Base-by-base conservation (phyloP, 2,113 vertebrate species). In the Hydrolagus affinis region DNA sequence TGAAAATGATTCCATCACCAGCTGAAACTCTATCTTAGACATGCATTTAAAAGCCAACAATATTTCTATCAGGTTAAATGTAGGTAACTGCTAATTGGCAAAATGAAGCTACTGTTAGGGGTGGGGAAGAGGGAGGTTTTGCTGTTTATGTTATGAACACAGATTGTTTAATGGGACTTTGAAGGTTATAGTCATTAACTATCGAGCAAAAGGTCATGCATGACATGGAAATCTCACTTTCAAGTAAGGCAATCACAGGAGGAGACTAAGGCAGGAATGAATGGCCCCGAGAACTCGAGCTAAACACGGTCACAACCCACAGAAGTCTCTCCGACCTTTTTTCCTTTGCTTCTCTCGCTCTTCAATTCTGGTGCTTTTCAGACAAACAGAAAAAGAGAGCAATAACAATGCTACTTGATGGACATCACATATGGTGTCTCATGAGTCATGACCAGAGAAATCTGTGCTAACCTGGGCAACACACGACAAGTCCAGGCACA, bases 231-330 rank as follows among this genome's bases (percentile, higher is more conserved):
- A 86, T 60, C 85, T 89, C 88, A 83, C 87, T 57, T 85, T 88
- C 89, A 92, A 89, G 88, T 90, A 89, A 89, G 89, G 87, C 87
- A 85, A 87, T 88, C 88, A 87, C 88, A 91, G 91, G 88, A 89
- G 90, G 90, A 86, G 89, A 87, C 70, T 71, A 64, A 32, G 85
- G 80, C 86, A 86, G 86, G 56, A 86, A 73, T 86, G 86, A 90
- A 90, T 92, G 87, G 86, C 71, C 80, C 76, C 86, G 88, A 88
- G 86, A 90, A 86, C 80, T 17, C 86, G 72, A 77, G 85, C 86
- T 19, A 85, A 86, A 23, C 75, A 86, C 59, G 88, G 86, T 69
- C 88, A 85, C 70, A 60, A 86, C 85, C 85, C 89, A 15, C 72
- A 74, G 12, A 74, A 73, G n/a, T 4, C 75, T 57, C 28, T 23